Conservation (phyloP, 1,140 invertebrate species). For the Streblospio benedicti region DNA sequence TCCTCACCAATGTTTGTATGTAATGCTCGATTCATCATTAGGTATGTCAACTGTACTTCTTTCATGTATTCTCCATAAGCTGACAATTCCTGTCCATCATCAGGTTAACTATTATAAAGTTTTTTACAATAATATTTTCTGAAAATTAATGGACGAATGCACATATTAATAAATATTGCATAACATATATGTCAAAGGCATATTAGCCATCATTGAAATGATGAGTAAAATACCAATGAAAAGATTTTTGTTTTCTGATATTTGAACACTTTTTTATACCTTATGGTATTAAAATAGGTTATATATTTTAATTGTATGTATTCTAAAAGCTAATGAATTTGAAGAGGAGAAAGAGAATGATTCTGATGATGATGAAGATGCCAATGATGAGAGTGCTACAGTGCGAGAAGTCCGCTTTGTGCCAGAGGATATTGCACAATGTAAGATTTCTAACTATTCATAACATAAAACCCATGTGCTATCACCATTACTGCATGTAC, state of each 20-base stretch:
- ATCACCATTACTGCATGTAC: no score
- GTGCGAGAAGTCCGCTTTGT: constrained; percentile 56
- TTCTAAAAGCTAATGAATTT: not conserved
- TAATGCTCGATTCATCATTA: constrained; percentile 60
- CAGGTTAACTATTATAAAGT: not conserved
- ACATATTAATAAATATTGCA: not conserved
- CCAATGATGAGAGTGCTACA: constrained; percentile 24
- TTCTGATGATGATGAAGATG: constrained; percentile 29
- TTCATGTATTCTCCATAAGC: not conserved
- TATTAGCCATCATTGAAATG: not conserved
- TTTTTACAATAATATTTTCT: not conserved
- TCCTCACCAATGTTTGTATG: constrained; percentile 60
- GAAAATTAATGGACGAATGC: not conserved
- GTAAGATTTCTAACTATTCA: constrained; percentile 30
- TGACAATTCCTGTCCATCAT: not conserved
- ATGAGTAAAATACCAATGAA: not conserved
- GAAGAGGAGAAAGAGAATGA: constrained; percentile 19
- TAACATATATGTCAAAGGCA: not conserved
- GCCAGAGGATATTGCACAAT: constrained; percentile 54
- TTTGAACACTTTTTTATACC: not conserved
- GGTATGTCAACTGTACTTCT: constrained; percentile 11
- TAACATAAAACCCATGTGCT: no score
- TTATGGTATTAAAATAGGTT: not conserved
- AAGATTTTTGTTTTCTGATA: not conserved
- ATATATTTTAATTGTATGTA: not conserved